Evolutionary conservation across 2,113 vertebrate species (phyloP), one percentile per base, ranked within the genome.

Genomic region (Dicerorhinus sumatrensis): DNA sequence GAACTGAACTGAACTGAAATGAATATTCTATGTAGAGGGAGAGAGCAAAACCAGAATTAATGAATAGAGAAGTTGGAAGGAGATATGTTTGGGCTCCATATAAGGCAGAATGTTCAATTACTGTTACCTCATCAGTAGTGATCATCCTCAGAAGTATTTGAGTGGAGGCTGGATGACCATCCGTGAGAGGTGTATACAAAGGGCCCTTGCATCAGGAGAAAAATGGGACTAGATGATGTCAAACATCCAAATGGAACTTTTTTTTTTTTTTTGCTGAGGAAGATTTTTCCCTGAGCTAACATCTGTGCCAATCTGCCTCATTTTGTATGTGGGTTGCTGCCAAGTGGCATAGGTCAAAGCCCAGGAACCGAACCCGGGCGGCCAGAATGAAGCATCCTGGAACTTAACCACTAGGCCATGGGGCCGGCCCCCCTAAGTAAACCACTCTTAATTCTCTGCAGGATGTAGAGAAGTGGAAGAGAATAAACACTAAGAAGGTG

Each of bases 1-100:
- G 23, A 88, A 89, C 31, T 9, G 23, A 77, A 51, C 29, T 92
- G 36, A 76, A 51, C 6, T 31, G 42, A 96, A 96, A 94, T 69
- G 8, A 75, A 69, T 54, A 73, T 60, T 94, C 25, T 36, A 27
- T n/a, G 20, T 25, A 62, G 21, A 88, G 10, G 4, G 46, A 51
- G 13, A 79, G 36, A 20, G 4, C n/a, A 60, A 48, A 94, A 73
- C 39, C 25, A 75, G 5, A 93, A 83, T 63, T 42, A 72, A 77
- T 63, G 33, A 79, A 65, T 42, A 94, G 33, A 83, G 8, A 83
- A 60, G 11, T 46, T 82, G 33, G 83, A 77, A 86, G 21, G 36
- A 92, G 60, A 42, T 23, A 51, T 77, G 39, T 81, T 46, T 18
- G 25, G 23, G 42, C 23, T 92, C 17, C 46, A 65, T 29, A 6